Evolutionary conservation across 2,888 invertebrate species (phyloP).

Genomic region (Latrodectus hesperus): DNA sequence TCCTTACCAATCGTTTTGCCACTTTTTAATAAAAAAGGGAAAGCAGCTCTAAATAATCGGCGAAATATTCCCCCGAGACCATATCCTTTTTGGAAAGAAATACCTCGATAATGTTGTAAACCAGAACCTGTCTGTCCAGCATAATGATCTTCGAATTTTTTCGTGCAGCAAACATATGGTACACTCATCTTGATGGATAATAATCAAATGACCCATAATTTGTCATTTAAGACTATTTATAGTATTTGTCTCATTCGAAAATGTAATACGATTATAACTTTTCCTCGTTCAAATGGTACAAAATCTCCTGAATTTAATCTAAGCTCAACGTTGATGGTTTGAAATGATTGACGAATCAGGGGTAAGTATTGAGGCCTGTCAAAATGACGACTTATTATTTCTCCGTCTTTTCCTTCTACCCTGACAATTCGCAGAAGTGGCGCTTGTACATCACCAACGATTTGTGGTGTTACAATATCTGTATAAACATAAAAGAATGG

Average conservation of each 20-base stretch:
- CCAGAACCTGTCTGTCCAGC: no score
- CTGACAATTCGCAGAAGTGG: constrained; percentile 72
- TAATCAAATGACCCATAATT: not conserved
- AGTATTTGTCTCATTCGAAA: constrained; percentile 28
- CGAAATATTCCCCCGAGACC: no score
- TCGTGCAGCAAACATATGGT: no score
- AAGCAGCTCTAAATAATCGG: no score
- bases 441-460: constrained; percentile 71
- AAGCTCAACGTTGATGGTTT: constrained; percentile 24
- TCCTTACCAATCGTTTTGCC: no score
- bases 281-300: constrained; percentile 36
- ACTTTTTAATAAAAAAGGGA: no score
- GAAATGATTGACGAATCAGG: not conserved
- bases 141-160: no score
- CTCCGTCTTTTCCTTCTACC: constrained; percentile 46
- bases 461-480: constrained; percentile 71
- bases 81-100: no score
- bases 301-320: constrained; percentile 10
- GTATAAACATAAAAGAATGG: constrained; percentile 70
- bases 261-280: constrained; percentile 14
- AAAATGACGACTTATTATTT: constrained; percentile 4
- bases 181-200: not conserved
- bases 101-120: no score
- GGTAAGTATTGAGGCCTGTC: not conserved
- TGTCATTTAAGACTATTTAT: not conserved